Evolutionary conservation across 37 sponge, comb jelly and placozoan species (phyloP), one percentile per base, ranked within the genome.

Genomic region (Bolinopsis microptera): DNA sequence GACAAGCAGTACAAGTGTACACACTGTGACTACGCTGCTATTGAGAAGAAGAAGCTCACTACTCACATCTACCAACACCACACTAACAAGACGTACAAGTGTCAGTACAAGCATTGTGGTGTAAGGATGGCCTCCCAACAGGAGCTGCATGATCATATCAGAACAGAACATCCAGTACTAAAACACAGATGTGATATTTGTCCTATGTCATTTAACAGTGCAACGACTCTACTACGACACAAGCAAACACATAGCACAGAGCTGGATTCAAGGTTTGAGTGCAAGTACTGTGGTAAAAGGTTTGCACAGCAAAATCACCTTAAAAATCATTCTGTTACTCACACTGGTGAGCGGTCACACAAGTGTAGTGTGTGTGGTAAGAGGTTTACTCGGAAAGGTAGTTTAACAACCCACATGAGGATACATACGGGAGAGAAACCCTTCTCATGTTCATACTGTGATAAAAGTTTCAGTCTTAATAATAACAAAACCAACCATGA

Each of bases 341-440:
- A 86, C 90, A 41, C 90, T 3, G 90, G 90, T 86, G 48, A 39
- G 8, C 0, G 36, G 39, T 48, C 90, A 41, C 61, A 86, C 61
- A 5, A 40, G 90, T 86, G 90, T 86, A 86, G 30, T 23, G 61
- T 86, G 61, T 86, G 90, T 86, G 82, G 37, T 28, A 80, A 33
- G 37, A 37, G 82, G 82, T 80, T 80, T 33, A 80, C 1, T 34
- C 37, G 32, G 37, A 34, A 8, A 34, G 37, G 37, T 27, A 13
- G 30, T 80, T 35, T 80, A 21, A 80, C 34, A 80, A 33, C 16
- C 16, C 82, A 80, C 82, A 80, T 80, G 82, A 28, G 82, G 34
- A 80, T 80, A 80, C 82, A 80, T 30, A 80, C 82, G 8, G 82
- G 82, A 3, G 82, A 80, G 82, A 80, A 80, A 80, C 82, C 82